These are phyloP conservation scores for Drosophila cyrtoloma DNA, from an alignment of 2,888 invertebrate genomes.

Conservation along the genomic window DNA sequence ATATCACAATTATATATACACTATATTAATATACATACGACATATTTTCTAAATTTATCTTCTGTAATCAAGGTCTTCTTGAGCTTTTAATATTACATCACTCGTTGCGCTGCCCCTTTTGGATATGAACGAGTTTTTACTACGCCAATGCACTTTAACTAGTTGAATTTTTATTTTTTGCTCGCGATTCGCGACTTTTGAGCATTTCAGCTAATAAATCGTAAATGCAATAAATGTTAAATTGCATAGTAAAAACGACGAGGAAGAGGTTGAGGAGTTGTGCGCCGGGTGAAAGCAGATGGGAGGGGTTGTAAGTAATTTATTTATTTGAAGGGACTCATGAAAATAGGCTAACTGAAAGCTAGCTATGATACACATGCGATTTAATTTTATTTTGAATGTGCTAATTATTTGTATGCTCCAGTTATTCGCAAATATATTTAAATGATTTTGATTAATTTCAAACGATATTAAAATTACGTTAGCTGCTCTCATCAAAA, in stretches of 20 bases:
- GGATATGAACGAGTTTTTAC: neutral
- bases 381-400: neutral
- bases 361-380: conserved; percentile 32
- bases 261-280: neutral
- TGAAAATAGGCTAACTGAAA: conserved; percentile 15
- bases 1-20: neutral
- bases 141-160: conserved; percentile 21
- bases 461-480: neutral
- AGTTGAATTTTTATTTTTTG: neutral
- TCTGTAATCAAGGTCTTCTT: neutral
- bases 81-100: neutral
- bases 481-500: conserved; percentile 23
- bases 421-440: neutral
- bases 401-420: neutral
- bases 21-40: neutral
- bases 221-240: conserved; percentile 58
- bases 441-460: neutral
- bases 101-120: neutral
- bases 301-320: neutral
- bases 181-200: conserved; percentile 5
- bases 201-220: conserved; percentile 53
- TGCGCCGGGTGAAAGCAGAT: neutral
- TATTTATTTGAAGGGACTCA: conserved; percentile 2
- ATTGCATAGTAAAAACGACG: conserved; percentile 30
- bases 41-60: neutral